These are phyloP conservation scores for Paratilapia polleni DNA, from an alignment of 2,113 vertebrate genomes.

Conservation along the genomic window DNA sequence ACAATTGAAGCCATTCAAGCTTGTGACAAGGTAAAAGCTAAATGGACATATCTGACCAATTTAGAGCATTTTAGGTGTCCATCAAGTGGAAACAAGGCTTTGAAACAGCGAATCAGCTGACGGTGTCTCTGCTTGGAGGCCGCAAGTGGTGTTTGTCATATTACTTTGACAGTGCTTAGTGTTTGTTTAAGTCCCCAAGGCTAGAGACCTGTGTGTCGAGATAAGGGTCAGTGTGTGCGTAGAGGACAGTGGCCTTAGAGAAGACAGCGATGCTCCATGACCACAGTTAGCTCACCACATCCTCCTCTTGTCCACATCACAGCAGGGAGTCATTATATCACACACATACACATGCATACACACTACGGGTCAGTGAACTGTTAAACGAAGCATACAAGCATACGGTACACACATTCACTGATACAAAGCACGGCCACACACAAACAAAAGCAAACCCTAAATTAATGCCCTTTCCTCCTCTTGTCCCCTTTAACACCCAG, in stretches of 20 bases:
- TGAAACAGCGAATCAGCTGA: conserved; percentile 9
- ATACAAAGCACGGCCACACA: conserved; percentile 65
- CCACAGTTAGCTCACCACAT: conserved; percentile 41
- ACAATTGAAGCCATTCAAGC: conserved; percentile 58
- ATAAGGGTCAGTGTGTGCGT: conserved; percentile 49
- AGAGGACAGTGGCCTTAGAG: conserved; percentile 23
- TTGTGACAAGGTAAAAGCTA: conserved; percentile 28
- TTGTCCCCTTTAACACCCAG: conserved; percentile 27
- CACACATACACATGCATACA: conserved; percentile 2
- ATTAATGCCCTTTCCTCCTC: conserved; percentile 19
- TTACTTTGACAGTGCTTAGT: conserved; percentile 39
- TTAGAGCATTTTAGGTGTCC: conserved; percentile 35
- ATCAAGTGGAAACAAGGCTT: conserved; percentile 44
- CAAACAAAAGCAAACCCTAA: conserved; percentile 41
- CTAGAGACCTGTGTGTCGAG: conserved; percentile 33
- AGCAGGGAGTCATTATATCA: conserved; percentile 30
- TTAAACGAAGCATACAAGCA: conserved; percentile 50
- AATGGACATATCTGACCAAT: conserved; percentile 54
- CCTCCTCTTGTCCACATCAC: conserved; percentile 35
- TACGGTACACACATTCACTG: conserved; percentile 40
- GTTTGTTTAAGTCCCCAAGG: conserved; percentile 57
- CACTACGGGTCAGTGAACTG: conserved; percentile 42
- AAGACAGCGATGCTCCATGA: neutral
- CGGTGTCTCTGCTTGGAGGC: conserved; percentile 13
- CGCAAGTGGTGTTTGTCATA: conserved; percentile 50